Evolutionary conservation across 2,888 invertebrate genomes (phyloP).

Genomic region (Aelia acuminata): DNA sequence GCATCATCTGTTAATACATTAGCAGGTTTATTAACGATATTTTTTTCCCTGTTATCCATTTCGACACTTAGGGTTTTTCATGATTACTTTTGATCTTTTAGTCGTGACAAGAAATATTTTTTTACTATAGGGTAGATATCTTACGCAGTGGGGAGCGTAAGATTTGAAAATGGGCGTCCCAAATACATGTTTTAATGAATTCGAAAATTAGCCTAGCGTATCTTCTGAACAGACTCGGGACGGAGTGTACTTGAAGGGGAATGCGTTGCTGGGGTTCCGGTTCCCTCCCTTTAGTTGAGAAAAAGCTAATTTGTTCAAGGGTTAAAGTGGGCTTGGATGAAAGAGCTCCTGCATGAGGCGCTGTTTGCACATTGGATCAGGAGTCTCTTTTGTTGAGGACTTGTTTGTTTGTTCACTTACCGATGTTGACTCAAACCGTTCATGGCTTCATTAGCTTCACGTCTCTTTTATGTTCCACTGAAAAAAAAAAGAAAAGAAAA

Average conservation of each 20-base stretch:
- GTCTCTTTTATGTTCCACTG: not conserved
- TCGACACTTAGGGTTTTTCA: too few species aligned
- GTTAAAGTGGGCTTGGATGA: constrained; percentile 18
- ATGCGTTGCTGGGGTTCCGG: not conserved
- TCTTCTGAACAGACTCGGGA: not conserved
- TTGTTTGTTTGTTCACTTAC: constrained; percentile 35
- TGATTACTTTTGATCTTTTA: too few species aligned
- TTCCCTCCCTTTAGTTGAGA: not conserved
- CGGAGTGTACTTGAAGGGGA: not conserved
- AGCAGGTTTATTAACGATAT: too few species aligned
- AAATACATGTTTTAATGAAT: not conserved
- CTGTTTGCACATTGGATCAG: constrained; percentile 32
- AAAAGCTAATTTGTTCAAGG: constrained; percentile 32
- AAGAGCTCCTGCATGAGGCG: constrained; percentile 23
- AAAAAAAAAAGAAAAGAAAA: not conserved
- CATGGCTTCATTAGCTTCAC: constrained; percentile 8
- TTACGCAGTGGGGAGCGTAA: too few species aligned
- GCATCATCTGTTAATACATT: too few species aligned
- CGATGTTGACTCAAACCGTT: constrained; percentile 32
- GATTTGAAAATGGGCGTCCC: too few species aligned
- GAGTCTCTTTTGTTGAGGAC: constrained; percentile 27
- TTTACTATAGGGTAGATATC: too few species aligned
- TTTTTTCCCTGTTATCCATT: too few species aligned
- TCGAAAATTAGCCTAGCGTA: not conserved
- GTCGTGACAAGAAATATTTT: too few species aligned